Conservation (phyloP, 2,113 vertebrate species). For the Rhegmatorhina hoffmannsi region DNA sequence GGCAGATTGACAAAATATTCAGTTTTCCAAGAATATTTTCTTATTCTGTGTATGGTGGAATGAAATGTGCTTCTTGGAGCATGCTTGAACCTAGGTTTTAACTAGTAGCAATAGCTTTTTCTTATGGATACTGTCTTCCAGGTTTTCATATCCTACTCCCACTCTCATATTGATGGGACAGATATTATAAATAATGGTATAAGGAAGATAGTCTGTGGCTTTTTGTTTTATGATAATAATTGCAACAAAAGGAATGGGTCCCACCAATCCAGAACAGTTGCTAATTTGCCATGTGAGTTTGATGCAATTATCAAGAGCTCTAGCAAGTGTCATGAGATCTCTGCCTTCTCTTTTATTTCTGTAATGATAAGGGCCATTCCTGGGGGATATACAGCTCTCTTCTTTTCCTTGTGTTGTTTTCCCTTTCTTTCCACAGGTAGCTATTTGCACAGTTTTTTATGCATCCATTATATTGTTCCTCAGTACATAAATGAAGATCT, state of each 20-base stretch:
- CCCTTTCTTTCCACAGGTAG: not conserved
- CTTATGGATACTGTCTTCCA: not conserved
- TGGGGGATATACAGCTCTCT: not conserved
- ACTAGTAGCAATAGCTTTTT: not conserved
- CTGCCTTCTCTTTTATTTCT: not conserved
- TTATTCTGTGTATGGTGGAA: not conserved
- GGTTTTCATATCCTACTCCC: not conserved
- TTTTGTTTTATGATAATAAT: not conserved
- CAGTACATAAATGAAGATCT: not conserved
- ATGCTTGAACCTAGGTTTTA: not conserved
- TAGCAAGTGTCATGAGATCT: not conserved
- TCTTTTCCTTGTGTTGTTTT: not conserved
- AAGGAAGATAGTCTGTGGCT: not conserved
- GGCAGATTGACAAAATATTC: not conserved
- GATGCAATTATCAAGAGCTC: not conserved
- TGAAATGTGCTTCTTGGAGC: not conserved
- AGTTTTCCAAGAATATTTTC: not conserved
- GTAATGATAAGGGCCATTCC: not conserved
- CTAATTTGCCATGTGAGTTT: not conserved
- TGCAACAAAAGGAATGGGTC: not conserved
- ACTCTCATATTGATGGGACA: not conserved
- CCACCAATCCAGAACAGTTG: not conserved
- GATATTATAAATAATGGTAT: not conserved
- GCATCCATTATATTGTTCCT: not conserved
- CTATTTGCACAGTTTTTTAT: not conserved